Percentiles rank a stretch among this genome's conserved stretches.
phyloP scores from a whole-genome alignment of 2,113 vertebrate species.

The Cavia aperea region DNA sequence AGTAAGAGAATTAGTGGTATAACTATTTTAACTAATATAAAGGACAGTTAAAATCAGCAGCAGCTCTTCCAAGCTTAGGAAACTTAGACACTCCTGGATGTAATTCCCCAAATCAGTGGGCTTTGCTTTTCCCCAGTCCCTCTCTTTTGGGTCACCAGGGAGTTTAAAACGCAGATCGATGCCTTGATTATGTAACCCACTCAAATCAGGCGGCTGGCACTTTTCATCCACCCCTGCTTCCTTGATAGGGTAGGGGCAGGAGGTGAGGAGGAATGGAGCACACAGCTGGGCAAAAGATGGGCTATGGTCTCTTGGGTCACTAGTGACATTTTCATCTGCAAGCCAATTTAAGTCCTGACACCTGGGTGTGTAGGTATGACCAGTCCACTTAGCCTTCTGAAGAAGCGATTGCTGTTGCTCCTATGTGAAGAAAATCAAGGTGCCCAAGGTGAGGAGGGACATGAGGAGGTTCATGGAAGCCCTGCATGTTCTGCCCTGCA shows the following conservation, averaged over 20 bases:
- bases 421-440: not conserved
- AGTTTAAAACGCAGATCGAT: not conserved
- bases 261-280: not conserved
- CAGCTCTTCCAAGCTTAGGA: not conserved
- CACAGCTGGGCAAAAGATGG: not conserved
- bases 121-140: not conserved
- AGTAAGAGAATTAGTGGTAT: too few relatives aligned
- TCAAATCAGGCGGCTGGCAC: not conserved
- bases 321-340: not conserved
- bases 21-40: too few relatives aligned
- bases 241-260: not conserved
- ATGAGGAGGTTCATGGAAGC: not conserved
- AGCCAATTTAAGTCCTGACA: not conserved
- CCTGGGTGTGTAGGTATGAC: not conserved
- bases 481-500: accelerated
- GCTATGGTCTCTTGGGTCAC: not conserved
- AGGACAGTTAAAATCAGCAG: not conserved
- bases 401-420: not conserved
- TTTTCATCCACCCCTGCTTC: not conserved
- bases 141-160: not conserved
- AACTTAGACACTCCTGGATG: not conserved
- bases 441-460: too few relatives aligned
- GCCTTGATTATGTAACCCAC: not conserved
- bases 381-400: not conserved
- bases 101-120: not conserved